Base-by-base conservation (phyloP, 2,888 invertebrate species). In the Psylliodes chrysocephalus region DNA sequence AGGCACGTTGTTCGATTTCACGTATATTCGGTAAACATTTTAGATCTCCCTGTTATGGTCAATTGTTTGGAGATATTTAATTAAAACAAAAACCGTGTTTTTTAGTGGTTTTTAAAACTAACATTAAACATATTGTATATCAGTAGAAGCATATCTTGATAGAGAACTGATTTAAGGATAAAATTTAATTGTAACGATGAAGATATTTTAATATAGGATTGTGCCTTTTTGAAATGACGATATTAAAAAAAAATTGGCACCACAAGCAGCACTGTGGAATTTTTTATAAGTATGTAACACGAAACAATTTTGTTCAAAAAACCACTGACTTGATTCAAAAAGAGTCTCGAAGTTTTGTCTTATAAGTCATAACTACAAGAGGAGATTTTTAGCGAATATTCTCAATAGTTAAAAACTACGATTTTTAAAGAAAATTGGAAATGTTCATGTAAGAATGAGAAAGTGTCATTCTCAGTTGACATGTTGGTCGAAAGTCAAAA, bases 41-140 rank as follows among this genome's bases (percentile, higher is more conserved):
- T 56, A 33, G 18, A 59, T 59, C 74, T 77, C 77, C 76, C 76
- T 76, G 74, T 76, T 75, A 75, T 75, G 72, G 76, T 77, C 77
- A 77, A 77, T 77, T 77, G 71, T 74, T 75, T 75, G 46, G 55
- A 46, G 60, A 46, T 64, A 56, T 40, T 64, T n/a, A n/a, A n/a
- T n/a, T n/a, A n/a, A n/a, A n/a, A n/a, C 55, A 15, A n/a, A 44
- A 22, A 44, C 12, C n/a, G 42, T 25, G 44, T 51, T 55, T 62
- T 35, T 33, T 57, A 55, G 63, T 57, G 35, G 14, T 25, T 52
- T 55, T 51, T 61, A 63, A 64, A 67, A 65, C 60, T 53, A 42
- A 60, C 61, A 61, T 53, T 57, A 63, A 65, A 17, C 6, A 44
- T 15, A 44, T 44, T n/a, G 15, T 66, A 73, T 74, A 74, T 75